Base-by-base conservation (phyloP, 2,797 vertebrate species). In the Periparus ater region DNA sequence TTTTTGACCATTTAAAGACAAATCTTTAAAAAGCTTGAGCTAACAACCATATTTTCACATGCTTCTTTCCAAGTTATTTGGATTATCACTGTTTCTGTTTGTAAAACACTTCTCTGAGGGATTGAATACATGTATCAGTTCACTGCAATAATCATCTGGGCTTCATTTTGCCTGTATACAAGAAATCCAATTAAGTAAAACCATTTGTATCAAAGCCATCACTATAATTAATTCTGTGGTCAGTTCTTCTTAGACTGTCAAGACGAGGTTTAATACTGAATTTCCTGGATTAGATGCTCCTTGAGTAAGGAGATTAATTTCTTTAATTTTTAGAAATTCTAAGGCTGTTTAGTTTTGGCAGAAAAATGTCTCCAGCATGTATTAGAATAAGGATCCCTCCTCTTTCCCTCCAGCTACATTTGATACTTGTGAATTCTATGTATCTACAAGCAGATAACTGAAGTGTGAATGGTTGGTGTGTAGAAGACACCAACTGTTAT, bases 141-240 rank as follows among this genome's bases (percentile, higher is more conserved):
- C 50, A 38, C 60, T 78, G 40, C n/a, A 79, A 55, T 85, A 81
- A 79, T 60, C 7, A 79, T 73, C 67, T 73, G 26, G 23, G 63
- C 32, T 91, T 96, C 53, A 42, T 87, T 94, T 91, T 79, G 44
- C 38, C 36, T 73, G 32, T 85, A 63, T 48, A 85, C 78, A 82
- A 66, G 63, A 89, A 93, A 94, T 89, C 55, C 68, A 85, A 5
- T 91, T 85, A 86, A 85, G 63, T 54, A 73, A 91, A 74, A 91
- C 19, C 30, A 67, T 79, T 87, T 89, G 44, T 82, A 79, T 81
- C 60, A 79, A 92, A 92, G 63, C 8, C 29, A 82, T 89, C 74
- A 62, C 40, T 79, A 63, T 86, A 78, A 90, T 93, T 85, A 89
- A 76, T 87, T 92, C 55, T 71, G 36, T 67, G 55, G 81, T 73